These are phyloP conservation scores for Tortrix viridana DNA, from an alignment of 2,888 invertebrate species.

Conservation along the genomic window DNA sequence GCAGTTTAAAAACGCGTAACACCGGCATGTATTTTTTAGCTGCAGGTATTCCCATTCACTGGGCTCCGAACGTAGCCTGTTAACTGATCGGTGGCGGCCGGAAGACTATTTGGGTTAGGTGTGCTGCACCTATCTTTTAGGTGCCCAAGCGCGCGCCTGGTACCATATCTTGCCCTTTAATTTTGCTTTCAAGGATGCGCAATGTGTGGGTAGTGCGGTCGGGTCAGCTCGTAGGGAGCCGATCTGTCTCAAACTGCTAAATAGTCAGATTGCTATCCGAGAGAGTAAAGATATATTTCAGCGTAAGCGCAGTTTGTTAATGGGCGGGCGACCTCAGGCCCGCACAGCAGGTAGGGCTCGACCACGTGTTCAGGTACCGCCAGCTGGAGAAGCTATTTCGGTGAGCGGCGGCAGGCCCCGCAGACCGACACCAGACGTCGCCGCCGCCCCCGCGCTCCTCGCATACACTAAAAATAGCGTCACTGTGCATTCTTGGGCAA, in stretches of 20 bases:
- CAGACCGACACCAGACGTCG: slow-evolving; percentile 85
- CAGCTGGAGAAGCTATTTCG: slow-evolving; percentile 83
- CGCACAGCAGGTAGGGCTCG: slow-evolving; percentile 54
- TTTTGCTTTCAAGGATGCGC: no score
- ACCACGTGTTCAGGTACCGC: slow-evolving; percentile 81
- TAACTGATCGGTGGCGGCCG: no score
- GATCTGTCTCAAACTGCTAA: slow-evolving; percentile 10
- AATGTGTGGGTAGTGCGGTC: slow-evolving; percentile 17
- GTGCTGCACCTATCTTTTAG: no score
- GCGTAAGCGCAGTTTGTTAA: neutral
- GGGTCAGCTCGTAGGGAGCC: slow-evolving; percentile 16
- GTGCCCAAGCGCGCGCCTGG: no score
- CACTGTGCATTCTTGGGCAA: slow-evolving; percentile 84
- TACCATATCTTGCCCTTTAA: no score
- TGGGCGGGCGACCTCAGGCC: slow-evolving; percentile 2
- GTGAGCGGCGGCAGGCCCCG: slow-evolving; percentile 86
- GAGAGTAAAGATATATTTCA: neutral
- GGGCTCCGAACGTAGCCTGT: no score
- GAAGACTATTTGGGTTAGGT: no score
- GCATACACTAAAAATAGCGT: slow-evolving; percentile 78
- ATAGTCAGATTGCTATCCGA: neutral
- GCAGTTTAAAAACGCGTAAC: no score
- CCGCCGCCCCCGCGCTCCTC: slow-evolving; percentile 83
- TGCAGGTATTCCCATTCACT: no score
- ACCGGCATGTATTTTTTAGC: no score